These are phyloP conservation scores for Arothron firmamentum DNA, from an alignment of 2,113 vertebrate species.

Conservation along the genomic window DNA sequence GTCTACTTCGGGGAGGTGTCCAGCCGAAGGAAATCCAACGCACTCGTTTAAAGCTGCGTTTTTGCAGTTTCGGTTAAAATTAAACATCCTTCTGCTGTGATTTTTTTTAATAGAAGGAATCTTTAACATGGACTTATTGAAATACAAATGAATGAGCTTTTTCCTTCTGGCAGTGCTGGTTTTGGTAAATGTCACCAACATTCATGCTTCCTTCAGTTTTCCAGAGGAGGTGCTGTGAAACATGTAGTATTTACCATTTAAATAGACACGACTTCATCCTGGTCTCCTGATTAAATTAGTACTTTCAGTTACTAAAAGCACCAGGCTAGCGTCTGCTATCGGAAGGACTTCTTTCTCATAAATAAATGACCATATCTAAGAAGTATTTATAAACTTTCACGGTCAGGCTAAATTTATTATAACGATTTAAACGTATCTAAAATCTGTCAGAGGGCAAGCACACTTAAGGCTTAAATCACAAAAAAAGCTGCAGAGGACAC, in stretches of 20 bases:
- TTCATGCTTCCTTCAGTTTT: too few relatives aligned
- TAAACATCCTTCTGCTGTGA: not conserved
- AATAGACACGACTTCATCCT: too few relatives aligned
- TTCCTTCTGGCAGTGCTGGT: slow-evolving; percentile 3
- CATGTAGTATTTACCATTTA: too few relatives aligned
- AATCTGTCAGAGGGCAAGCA: slow-evolving; percentile 15
- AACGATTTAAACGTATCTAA: not conserved
- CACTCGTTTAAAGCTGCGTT: slow-evolving; percentile 24
- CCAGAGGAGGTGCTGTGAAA: too few relatives aligned
- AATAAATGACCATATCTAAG: too few relatives aligned
- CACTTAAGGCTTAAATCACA: slow-evolving; percentile 26
- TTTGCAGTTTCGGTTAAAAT: slow-evolving; percentile 10
- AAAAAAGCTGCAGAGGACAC: slow-evolving; percentile 29
- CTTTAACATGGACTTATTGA: not conserved
- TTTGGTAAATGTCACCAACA: not conserved
- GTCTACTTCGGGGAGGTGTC: slow-evolving; percentile 50
- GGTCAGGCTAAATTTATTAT: not conserved
- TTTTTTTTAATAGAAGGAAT: too few relatives aligned
- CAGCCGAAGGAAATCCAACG: slow-evolving; percentile 46
- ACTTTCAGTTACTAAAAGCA: too few relatives aligned
- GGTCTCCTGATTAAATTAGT: too few relatives aligned
- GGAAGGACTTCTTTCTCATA: too few relatives aligned
- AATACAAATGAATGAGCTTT: not conserved
- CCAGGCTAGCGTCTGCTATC: too few relatives aligned
- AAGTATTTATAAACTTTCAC: too few relatives aligned